These are phyloP conservation scores for Tarsius wallacei DNA, from an alignment of 2,797 vertebrate species.

Conservation along the genomic window DNA sequence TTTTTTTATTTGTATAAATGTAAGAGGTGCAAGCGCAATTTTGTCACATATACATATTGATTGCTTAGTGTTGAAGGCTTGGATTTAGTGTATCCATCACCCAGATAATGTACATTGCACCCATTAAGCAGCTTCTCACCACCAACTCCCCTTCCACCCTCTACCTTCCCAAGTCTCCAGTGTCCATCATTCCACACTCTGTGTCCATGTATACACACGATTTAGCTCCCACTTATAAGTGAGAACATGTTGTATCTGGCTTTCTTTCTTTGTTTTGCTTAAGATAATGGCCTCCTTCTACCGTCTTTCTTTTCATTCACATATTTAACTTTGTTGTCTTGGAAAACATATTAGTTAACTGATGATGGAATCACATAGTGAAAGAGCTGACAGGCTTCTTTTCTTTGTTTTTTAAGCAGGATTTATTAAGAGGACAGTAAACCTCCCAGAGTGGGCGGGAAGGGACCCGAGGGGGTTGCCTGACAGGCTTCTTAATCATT, in stretches of 20 bases:
- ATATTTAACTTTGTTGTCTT: conserved; percentile 26
- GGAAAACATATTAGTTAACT: conserved; percentile 31
- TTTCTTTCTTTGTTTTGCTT: not conserved
- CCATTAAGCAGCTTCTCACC: not conserved
- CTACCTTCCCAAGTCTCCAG: not conserved
- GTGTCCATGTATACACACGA: not conserved
- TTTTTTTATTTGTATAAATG: not conserved
- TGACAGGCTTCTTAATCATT: not conserved
- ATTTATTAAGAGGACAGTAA: too few relatives aligned
- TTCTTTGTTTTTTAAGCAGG: too few relatives aligned
- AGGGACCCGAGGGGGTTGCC: too few relatives aligned
- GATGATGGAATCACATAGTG: not conserved
- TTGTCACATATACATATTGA: not conserved
- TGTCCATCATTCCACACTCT: not conserved
- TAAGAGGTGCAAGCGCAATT: not conserved
- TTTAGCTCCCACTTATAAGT: not conserved
- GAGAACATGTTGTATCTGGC: not conserved
- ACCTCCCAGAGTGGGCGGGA: too few relatives aligned
- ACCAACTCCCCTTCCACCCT: not conserved
- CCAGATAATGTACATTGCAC: not conserved
- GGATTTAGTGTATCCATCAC: not conserved
- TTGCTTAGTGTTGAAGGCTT: not conserved
- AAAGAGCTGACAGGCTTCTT: not conserved
- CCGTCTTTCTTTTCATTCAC: conserved; percentile 52
- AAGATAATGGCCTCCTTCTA: not conserved